phyloP scores from a whole-genome alignment of 2,113 vertebrate genomes.

The Oreocharis arfaki region DNA sequence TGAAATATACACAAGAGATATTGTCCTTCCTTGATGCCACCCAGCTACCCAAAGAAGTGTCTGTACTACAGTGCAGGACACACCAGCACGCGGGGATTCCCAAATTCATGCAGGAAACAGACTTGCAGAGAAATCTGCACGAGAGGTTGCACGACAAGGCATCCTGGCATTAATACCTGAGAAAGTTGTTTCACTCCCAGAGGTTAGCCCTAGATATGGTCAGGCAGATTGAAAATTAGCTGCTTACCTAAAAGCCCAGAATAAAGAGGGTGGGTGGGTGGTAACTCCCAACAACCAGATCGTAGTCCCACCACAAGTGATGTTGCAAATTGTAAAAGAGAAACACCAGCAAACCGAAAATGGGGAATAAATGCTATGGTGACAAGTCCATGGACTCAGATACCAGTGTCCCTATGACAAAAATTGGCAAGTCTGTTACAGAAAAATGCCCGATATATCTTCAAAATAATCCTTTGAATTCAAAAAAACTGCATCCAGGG shows the following conservation, averaged over 20 bases:
- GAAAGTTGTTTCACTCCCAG: background rate
- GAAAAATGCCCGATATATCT: background rate
- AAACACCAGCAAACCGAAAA: background rate
- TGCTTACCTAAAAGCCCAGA: background rate
- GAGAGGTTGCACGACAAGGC: background rate
- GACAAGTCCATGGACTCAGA: background rate
- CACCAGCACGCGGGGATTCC: rapidly evolving
- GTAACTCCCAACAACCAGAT: background rate
- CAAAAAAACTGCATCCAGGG: background rate
- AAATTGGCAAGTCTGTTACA: background rate
- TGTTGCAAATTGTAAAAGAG: background rate
- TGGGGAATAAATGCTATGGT: background rate
- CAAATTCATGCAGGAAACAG: background rate
- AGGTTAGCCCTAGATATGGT: background rate
- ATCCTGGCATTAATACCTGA: background rate
- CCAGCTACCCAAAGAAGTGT: background rate
- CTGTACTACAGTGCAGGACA: background rate
- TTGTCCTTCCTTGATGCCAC: background rate
- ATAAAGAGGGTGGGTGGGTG: background rate
- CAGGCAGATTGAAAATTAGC: background rate
- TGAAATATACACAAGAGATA: background rate
- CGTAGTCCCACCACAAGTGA: background rate
- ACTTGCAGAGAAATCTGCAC: background rate
- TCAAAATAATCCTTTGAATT: background rate
- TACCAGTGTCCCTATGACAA: background rate